phyloP scores from a whole-genome alignment of 2,113 vertebrate species.

The Prolemur simus region DNA sequence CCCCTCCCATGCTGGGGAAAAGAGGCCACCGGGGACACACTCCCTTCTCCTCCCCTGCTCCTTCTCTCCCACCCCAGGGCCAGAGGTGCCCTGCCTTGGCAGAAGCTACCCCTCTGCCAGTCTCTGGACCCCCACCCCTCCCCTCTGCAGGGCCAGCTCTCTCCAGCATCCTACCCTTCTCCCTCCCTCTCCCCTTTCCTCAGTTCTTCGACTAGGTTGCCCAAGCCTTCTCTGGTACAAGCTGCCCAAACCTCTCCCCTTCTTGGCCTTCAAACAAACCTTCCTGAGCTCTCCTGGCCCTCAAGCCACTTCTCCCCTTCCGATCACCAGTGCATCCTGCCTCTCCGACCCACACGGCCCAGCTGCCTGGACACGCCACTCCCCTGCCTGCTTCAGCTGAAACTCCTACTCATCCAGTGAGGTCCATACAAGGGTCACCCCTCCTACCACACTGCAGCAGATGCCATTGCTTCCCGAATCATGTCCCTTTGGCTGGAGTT shows the following conservation, averaged over 20 bases:
- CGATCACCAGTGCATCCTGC: background rate
- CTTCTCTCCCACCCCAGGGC: background rate
- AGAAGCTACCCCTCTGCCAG: background rate
- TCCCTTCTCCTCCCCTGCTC: too few relatives aligned
- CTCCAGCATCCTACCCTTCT: too few relatives aligned
- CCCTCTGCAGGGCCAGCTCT: background rate
- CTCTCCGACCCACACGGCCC: background rate
- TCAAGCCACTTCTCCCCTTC: background rate
- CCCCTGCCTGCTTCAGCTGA: background rate
- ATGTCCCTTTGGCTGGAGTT: background rate
- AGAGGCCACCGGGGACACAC: accelerated
- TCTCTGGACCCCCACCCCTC: background rate
- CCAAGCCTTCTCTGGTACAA: background rate
- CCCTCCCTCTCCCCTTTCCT: background rate
- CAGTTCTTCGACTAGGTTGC: background rate
- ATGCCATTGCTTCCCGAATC: background rate
- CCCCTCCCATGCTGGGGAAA: background rate
- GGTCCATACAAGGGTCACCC: background rate
- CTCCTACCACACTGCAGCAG: background rate
- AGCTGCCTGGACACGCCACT: background rate
- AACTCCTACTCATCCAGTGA: background rate
- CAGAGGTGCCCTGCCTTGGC: background rate
- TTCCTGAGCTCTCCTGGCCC: background rate
- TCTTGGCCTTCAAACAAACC: background rate
- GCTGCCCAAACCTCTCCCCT: background rate